phyloP scores from a whole-genome alignment of 2,113 vertebrate genomes.

The Vombatus ursinus region DNA sequence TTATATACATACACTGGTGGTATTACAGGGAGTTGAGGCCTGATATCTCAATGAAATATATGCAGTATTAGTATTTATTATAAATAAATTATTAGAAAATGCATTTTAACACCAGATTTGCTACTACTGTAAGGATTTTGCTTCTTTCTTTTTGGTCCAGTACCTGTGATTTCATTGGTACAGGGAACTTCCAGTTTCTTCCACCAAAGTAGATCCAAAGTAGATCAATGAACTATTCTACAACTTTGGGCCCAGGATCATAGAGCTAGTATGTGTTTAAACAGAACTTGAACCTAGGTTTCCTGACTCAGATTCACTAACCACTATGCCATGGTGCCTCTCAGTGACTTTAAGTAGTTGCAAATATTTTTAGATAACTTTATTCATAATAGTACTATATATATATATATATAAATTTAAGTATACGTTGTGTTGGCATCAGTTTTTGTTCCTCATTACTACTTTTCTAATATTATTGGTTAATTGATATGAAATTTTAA shows the following conservation, averaged over 20 bases:
- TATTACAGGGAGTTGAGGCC: constrained; percentile 36
- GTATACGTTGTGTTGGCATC: background rate
- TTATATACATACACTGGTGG: background rate
- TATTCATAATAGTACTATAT: background rate
- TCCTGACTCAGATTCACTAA: background rate
- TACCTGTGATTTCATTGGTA: background rate
- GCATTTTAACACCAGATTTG: constrained; percentile 23
- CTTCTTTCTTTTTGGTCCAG: background rate
- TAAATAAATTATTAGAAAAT: constrained; percentile 21
- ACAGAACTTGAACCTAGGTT: background rate
- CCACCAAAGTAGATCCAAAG: background rate
- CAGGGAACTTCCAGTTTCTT: background rate
- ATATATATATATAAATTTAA: background rate
- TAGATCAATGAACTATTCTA: background rate
- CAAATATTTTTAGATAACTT: background rate
- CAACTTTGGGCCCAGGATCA: background rate
- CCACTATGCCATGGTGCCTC: background rate
- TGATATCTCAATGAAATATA: constrained; percentile 29
- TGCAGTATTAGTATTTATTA: constrained; percentile 24
- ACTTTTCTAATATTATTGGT: constrained; percentile 19
- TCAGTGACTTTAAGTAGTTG: background rate
- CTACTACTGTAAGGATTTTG: background rate
- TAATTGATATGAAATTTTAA: constrained; percentile 38
- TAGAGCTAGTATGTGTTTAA: background rate
- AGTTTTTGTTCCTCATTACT: constrained; percentile 13